Conservation (phyloP, 30 jellyfish, hydroid and myxozoan genomes). For the Pelagia noctiluca region DNA sequence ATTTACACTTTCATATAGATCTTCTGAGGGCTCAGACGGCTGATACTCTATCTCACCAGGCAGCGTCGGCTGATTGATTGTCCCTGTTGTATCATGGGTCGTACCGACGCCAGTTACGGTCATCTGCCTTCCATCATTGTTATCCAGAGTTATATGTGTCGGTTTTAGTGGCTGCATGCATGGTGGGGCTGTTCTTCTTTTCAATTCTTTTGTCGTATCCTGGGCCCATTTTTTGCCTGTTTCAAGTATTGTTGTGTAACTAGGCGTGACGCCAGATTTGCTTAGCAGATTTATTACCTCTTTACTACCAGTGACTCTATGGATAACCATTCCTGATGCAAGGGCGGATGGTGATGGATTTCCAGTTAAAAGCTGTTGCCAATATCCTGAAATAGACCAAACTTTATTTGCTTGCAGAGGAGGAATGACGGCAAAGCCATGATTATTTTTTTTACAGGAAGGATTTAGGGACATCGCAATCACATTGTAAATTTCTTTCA, state of each 20-base stretch:
- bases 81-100: slow-evolving; percentile 72
- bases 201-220: slow-evolving; percentile 50
- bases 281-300: not conserved
- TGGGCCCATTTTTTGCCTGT: slow-evolving; percentile 51
- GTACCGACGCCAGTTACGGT: slow-evolving; percentile 6
- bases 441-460: slow-evolving; percentile 1
- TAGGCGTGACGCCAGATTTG: slow-evolving; percentile 60
- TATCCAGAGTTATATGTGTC: not conserved
- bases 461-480: not conserved
- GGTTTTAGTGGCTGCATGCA: not conserved
- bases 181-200: not conserved
- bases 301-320: not conserved
- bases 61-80: slow-evolving; percentile 11
- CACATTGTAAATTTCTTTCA: not conserved
- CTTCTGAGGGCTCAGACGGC: not conserved
- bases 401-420: not conserved
- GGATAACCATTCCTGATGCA: slow-evolving; percentile 33
- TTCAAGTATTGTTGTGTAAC: slow-evolving; percentile 27
- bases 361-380: slow-evolving; percentile 11
- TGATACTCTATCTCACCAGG: not conserved
- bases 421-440: not conserved
- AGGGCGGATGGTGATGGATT: slow-evolving; percentile 65
- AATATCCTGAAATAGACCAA: not conserved
- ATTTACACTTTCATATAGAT: not conserved
- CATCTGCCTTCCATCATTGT: not conserved